phyloP scores from a whole-genome alignment of 2,113 vertebrate genomes.

The Thamnophis sirtalis region DNA sequence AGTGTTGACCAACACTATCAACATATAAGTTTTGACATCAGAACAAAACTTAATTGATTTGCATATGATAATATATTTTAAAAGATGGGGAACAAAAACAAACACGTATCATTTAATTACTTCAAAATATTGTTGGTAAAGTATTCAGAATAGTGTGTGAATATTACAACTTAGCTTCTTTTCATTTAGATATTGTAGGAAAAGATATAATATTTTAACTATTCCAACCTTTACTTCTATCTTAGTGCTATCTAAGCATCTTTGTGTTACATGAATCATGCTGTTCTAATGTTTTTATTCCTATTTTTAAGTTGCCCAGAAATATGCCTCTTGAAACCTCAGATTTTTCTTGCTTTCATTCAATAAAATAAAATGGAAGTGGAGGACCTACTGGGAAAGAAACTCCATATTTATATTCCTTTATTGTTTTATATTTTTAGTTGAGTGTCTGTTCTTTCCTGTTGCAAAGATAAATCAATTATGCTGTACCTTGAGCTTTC shows the following conservation, averaged over 20 bases:
- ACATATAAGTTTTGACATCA: slow-evolving; percentile 28
- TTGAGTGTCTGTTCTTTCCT: background rate
- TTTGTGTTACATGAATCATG: background rate
- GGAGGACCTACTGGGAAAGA: background rate
- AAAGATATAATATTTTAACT: background rate
- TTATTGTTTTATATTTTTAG: background rate
- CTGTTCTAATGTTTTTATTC: background rate
- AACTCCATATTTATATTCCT: background rate
- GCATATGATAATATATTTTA: slow-evolving; percentile 24
- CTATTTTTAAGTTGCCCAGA: background rate
- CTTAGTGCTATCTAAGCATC: background rate
- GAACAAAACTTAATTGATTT: slow-evolving; percentile 39
- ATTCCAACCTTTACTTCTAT: background rate
- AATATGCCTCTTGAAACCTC: background rate
- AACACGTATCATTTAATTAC: background rate
- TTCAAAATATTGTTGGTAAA: slow-evolving; percentile 13
- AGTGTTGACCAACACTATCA: background rate
- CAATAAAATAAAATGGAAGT: background rate
- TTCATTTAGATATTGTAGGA: background rate
- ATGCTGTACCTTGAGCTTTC: background rate
- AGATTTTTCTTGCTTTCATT: background rate
- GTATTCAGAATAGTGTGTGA: background rate
- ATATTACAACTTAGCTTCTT: background rate
- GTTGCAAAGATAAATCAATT: background rate
- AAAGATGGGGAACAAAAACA: slow-evolving; percentile 3